phyloP scores from a whole-genome alignment of 64 coral and sea anemone genomes.

The Montipora foliosa region DNA sequence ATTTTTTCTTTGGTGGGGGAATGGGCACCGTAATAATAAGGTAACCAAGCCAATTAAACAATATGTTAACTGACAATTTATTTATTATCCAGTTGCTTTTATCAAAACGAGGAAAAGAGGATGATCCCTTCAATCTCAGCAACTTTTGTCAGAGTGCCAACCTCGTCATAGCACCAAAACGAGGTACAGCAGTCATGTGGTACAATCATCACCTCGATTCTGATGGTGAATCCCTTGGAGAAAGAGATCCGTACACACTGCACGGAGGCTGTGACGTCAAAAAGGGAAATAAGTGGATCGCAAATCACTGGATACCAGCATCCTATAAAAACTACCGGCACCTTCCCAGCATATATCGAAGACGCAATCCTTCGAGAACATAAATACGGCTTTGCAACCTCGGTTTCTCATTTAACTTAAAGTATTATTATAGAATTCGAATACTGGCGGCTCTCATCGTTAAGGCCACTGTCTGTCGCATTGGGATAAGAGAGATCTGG shows the following conservation, averaged over 20 bases:
- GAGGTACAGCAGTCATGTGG: slow-evolving; percentile 50
- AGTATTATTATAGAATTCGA: too few relatives aligned
- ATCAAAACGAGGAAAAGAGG: slow-evolving; percentile 29
- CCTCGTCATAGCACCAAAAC: slow-evolving; percentile 28
- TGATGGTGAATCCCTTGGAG: slow-evolving; percentile 23
- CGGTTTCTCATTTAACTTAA: too few relatives aligned
- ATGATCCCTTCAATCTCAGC: slow-evolving; percentile 46
- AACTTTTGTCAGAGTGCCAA: slow-evolving; percentile 37
- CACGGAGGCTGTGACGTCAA: slow-evolving; percentile 49
- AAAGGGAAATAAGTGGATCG: slow-evolving; percentile 30
- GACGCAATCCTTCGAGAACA: background rate
- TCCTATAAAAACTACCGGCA: slow-evolving; percentile 4
- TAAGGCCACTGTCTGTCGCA: too few relatives aligned
- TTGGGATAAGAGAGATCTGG: too few relatives aligned
- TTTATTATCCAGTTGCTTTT: background rate
- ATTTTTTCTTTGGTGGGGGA: too few relatives aligned
- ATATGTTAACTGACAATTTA: too few relatives aligned
- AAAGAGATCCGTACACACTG: slow-evolving; percentile 29
- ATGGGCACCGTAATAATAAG: too few relatives aligned
- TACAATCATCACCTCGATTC: slow-evolving; percentile 26
- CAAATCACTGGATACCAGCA: slow-evolving; percentile 51
- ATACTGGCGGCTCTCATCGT: too few relatives aligned
- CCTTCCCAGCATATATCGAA: slow-evolving; percentile 37
- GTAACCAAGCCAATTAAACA: too few relatives aligned
- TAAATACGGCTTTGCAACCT: background rate